Conservation (phyloP, 2,888 invertebrate genomes). For the Callinectes sapidus region DNA sequence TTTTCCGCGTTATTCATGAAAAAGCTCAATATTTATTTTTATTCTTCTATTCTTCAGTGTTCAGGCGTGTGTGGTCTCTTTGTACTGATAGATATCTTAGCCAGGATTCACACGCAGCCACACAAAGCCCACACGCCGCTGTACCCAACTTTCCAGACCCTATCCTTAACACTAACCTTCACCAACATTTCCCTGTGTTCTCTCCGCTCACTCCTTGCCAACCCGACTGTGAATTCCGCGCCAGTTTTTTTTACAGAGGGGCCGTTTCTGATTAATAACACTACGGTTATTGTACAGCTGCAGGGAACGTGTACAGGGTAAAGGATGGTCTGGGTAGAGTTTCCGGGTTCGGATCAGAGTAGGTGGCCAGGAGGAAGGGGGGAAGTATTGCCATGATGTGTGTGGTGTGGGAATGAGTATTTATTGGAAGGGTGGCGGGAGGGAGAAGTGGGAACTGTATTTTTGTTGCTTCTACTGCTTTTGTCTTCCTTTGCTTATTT, state of each 20-base stretch:
- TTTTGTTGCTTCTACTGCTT: neutral
- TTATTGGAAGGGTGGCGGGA: neutral
- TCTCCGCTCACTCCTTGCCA: neutral
- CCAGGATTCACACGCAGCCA: neutral
- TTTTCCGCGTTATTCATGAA: neutral
- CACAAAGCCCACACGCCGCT: neutral
- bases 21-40: too few species aligned
- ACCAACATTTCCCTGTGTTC: neutral
- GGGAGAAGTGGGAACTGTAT: conserved; percentile 5
- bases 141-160: neutral
- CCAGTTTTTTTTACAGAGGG: neutral
- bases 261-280: neutral
- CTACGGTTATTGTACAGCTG: neutral
- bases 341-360: neutral
- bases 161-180: neutral
- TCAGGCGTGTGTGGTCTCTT: neutral
- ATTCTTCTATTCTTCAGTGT: too few species aligned
- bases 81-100: neutral
- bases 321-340: neutral
- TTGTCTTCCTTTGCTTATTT: neutral
- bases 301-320: neutral
- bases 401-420: neutral
- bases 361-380: neutral
- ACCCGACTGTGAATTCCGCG: neutral
- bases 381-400: conserved; percentile 3